phyloP scores from a whole-genome alignment of 2,113 vertebrate genomes.

The Hemiprocne comata region DNA sequence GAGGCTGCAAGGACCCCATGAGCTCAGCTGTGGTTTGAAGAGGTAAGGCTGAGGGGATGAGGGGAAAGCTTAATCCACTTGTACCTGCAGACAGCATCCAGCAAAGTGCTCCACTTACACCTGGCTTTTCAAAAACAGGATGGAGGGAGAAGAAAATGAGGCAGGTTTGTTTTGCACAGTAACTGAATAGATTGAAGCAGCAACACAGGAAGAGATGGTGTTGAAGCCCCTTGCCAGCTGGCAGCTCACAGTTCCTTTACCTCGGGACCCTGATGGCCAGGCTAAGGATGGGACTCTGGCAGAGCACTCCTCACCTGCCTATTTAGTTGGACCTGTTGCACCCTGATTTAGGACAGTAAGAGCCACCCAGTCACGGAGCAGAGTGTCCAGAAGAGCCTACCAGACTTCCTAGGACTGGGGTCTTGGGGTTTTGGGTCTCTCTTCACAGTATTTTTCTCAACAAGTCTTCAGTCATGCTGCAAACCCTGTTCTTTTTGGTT shows the following conservation, averaged over 20 bases:
- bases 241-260: neutral
- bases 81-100: neutral
- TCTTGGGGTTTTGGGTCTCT: rapidly evolving
- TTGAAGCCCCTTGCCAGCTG: neutral
- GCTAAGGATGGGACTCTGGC: neutral
- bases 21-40: neutral
- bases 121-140: neutral
- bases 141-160: neutral
- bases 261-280: neutral
- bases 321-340: neutral
- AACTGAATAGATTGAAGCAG: neutral
- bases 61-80: neutral
- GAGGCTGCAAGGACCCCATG: neutral
- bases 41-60: rapidly evolving
- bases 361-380: neutral
- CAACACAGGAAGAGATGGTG: rapidly evolving
- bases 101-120: neutral
- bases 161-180: neutral
- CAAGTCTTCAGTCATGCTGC: neutral
- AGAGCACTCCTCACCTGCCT: neutral
- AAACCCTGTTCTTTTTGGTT: neutral
- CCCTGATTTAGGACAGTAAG: neutral
- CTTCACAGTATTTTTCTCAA: neutral
- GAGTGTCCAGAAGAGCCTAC: neutral
- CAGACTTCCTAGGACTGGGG: neutral